Conservation (phyloP, 2,888 invertebrate genomes). For the Thymelicus sylvestris region DNA sequence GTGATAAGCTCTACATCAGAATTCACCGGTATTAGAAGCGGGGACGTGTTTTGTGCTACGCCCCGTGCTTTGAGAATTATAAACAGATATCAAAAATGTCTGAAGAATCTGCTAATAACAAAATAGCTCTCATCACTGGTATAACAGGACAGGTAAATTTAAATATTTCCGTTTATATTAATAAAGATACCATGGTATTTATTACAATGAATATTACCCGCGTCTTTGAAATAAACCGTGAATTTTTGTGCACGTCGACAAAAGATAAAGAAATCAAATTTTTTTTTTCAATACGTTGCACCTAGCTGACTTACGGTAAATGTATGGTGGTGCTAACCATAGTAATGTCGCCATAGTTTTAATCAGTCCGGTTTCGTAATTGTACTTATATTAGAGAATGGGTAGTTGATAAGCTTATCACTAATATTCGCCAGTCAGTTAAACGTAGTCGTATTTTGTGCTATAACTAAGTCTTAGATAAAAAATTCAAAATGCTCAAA, state of each 20-base stretch:
- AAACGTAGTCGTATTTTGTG: not conserved
- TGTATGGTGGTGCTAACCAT: not conserved
- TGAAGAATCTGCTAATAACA: constrained; percentile 73
- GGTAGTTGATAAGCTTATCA: constrained; percentile 1
- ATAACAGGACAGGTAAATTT: constrained; percentile 97
- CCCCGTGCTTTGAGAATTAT: constrained; percentile 18
- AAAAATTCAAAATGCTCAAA: not conserved
- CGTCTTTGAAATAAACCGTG: not conserved
- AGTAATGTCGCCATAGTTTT: not conserved
- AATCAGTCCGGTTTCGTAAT: not conserved
- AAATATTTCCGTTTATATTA: constrained; percentile 27
- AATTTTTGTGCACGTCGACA: not conserved
- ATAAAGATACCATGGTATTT: constrained; percentile 7
- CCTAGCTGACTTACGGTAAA: not conserved
- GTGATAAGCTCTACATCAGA: constrained; percentile 48
- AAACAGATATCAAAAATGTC: constrained; percentile 58
- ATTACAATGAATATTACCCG: not conserved
- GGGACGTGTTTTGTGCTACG: constrained; percentile 48
- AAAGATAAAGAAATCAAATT: not conserved
- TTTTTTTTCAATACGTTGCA: not conserved
- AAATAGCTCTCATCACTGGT: constrained; percentile 97
- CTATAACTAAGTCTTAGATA: not conserved
- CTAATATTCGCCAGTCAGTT: not conserved
- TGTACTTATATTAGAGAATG: not conserved
- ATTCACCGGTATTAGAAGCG: constrained; percentile 46